Evolutionary conservation across 2,888 invertebrate species (phyloP), one percentile per base, ranked within the genome.

Genomic region (Calliphora vomitoria): DNA sequence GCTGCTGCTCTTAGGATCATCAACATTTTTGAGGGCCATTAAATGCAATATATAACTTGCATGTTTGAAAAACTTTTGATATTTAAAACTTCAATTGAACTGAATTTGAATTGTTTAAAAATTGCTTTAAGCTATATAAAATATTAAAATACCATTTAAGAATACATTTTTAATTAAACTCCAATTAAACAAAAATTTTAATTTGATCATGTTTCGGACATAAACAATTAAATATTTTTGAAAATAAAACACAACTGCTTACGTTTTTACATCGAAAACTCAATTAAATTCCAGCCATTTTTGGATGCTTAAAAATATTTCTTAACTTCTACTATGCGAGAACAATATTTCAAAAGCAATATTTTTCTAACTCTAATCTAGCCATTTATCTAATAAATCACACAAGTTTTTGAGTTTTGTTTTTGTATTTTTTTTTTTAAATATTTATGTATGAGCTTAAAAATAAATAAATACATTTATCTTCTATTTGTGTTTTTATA

Each of bases 231-330:
- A 44, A 13, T 11, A 11, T 13, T 11, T 50, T 47, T 20, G 0
- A 35, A 64, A n/a, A 2, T 13, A 50, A 50, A 50, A 50, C 8
- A n/a, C 3, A 50, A 50, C 3, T 50, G 13, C 6, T 35, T 15
- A 47, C 8, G 47, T 31, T 68, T 68, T n/a, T 8, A 47, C 47
- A 8, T 20, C 18, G 18, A n/a, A 78, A 58, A 60, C 25, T 58
- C 47, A 69, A 47, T 79, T 79, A 69, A 60, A 69, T 58, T 69
- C n/a, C 3, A 18, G 11, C 80, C 62, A 25, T 75, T 47, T 50
- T 50, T 69, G 60, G 60, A 35, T 41, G 4, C 13, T 38, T 60
- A 8, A 60, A 68, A 60, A 68, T 47, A 44, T 18, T 31, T 55
- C 13, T 58, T 31, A n/a, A 20, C 11, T 44, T 58, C 6, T 35